Percentiles rank a stretch among this genome's conserved stretches.
Conservation (phyloP, 2,888 invertebrate species). For the Lycia hirtaria region DNA sequence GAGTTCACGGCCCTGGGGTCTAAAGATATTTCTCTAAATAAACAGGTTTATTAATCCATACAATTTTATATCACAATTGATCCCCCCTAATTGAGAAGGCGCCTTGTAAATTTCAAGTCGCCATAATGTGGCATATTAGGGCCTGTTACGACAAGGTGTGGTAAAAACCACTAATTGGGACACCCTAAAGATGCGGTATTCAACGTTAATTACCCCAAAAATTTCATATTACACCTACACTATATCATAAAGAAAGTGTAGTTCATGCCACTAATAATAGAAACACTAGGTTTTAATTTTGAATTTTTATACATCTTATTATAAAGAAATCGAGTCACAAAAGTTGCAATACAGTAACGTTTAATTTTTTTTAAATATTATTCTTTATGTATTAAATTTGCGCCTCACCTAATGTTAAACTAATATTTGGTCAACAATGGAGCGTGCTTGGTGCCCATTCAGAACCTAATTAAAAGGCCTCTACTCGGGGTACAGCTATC, state of each 20-base stretch:
- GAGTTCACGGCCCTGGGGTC: too few species aligned
- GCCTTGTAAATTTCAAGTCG: constrained; percentile 8
- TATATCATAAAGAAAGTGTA: constrained; percentile 33
- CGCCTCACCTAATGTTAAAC: too few species aligned
- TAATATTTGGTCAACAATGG: too few species aligned
- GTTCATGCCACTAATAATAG: not conserved
- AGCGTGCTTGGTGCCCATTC: too few species aligned
- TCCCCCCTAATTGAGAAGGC: constrained; percentile 16
- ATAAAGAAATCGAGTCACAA: too few species aligned
- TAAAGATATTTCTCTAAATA: too few species aligned
- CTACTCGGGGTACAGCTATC: too few species aligned
- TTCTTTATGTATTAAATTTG: too few species aligned
- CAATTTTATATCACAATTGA: constrained; percentile 14
- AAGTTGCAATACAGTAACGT: too few species aligned
- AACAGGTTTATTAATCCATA: not conserved
- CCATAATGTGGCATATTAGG: constrained; percentile 13
- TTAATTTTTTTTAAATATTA: too few species aligned
- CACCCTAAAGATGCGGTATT: constrained; percentile 33
- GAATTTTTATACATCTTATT: not conserved
- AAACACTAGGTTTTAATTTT: not conserved
- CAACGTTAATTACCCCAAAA: constrained; percentile 48
- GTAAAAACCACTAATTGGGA: constrained; percentile 32
- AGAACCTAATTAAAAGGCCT: too few species aligned
- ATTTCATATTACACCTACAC: constrained; percentile 47
- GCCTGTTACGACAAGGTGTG: constrained; percentile 13